Conservation (phyloP, 2,797 vertebrate genomes). For the Phyllotis vaccarum region DNA sequence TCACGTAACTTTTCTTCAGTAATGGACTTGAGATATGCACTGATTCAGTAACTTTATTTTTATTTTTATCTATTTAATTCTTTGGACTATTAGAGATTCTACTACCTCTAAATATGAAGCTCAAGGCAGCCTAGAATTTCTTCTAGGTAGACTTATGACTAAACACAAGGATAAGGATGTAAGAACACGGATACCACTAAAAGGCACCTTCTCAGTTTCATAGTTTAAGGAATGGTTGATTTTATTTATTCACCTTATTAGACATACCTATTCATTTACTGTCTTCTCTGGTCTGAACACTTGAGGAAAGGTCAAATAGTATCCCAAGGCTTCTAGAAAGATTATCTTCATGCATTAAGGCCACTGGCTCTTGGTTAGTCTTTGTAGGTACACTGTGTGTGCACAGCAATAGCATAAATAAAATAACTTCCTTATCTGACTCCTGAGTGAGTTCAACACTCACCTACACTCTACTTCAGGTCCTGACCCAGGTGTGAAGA, state of each 20-base stretch:
- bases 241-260: not conserved
- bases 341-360: not conserved
- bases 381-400: not conserved
- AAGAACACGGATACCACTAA: not conserved
- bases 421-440: not conserved
- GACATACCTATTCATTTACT: not conserved
- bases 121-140: constrained; percentile 9
- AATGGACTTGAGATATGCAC: not conserved
- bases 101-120: not conserved
- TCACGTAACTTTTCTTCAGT: constrained; percentile 15
- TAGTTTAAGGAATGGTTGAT: not conserved
- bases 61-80: not conserved
- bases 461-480: not conserved
- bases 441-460: not conserved
- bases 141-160: not conserved
- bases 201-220: not conserved
- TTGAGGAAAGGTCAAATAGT: not conserved
- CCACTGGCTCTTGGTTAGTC: not conserved
- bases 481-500: not conserved
- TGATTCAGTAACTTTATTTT: not conserved
- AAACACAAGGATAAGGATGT: not conserved
- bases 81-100: not conserved
- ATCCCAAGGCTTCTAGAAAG: not conserved
- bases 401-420: not conserved
- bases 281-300: not conserved